A percentile compares a stretch with the other conserved stretches of the same genome.
These are phyloP conservation scores for Parazoanthus swiftii DNA, from an alignment of 92 coral and sea anemone species.

Conservation along the genomic window DNA sequence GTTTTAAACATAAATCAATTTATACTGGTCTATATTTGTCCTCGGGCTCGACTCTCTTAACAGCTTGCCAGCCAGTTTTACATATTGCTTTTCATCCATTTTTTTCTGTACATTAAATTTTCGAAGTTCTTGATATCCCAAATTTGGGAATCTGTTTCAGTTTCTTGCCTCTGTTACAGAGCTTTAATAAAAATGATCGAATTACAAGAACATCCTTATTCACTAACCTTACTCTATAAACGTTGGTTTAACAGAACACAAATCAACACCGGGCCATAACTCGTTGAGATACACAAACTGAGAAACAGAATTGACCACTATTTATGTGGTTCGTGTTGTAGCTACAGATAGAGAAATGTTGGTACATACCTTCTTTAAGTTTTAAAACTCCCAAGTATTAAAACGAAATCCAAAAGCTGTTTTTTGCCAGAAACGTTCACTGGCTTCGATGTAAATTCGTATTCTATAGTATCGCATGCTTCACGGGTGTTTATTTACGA, in stretches of 20 bases:
- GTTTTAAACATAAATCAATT: neutral
- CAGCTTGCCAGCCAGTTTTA: neutral
- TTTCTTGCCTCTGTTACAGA: neutral
- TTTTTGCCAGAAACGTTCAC: conserved; percentile 8
- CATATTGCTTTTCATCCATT: neutral
- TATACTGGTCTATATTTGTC: neutral
- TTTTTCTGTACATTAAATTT: neutral
- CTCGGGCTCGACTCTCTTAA: neutral
- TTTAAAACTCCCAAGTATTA: neutral
- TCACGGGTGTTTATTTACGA: conserved; percentile 28
- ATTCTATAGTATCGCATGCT: neutral
- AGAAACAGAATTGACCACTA: neutral
- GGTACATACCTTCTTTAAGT: conserved; percentile 12
- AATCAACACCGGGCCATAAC: neutral
- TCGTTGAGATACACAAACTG: neutral
- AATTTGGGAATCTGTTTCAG: neutral
- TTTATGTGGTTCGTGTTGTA: neutral
- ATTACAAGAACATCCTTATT: neutral
- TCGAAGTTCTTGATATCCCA: neutral
- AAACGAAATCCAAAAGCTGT: neutral
- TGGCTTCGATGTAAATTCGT: conserved; percentile 9
- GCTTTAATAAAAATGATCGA: too few relatives aligned
- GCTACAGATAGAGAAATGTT: neutral
- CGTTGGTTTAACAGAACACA: too few relatives aligned
- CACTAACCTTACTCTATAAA: neutral